Evolutionary conservation across 1,140 invertebrate genomes (phyloP), one percentile per base, ranked within the genome.

Genomic region (Pemphigus obesinymphae): DNA sequence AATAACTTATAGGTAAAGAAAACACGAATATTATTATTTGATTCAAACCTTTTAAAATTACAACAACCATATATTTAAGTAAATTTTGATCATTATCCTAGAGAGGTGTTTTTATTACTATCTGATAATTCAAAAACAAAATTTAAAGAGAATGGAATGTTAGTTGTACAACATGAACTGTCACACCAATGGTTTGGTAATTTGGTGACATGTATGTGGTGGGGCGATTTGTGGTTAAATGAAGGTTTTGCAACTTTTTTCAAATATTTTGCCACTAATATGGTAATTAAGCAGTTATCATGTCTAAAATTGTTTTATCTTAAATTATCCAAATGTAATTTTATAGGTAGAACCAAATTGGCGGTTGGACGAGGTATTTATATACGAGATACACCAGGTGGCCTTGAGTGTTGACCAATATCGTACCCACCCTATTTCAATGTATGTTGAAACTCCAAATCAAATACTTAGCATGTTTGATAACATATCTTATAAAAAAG

Each of bases 401-500:
- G 89, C 89, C 2, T 86, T 91, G 66, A 83, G 85, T 17, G 82
- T 87, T 55, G 91, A 91, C 84, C 84, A 82, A 61, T 72, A 4
- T 1, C 63, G 53, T 7, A 63, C 95, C 1, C 97, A 98, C 88
- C 95, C 95, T 23, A 95, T 98, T 83, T 96, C 94, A 0, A 90
- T 96, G 1, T 90, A 92, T 83, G 96, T 98, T 1, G 89, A 90
- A 1, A 92, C 97, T 87, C 95, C 96, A 0, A 93, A 95, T 84
- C 95, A 98, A 87, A 97, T 98, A 11, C 93, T 91, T 83, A 93
- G 97, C 86, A 95, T 98, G 82, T 98, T 98, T 86, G 96, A 99
- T 86, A 89, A 90, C 68, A 98, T 98, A 83, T 97, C 95, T 0
- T 98, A 98, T 85, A 91, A 89, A 45, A 97, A 97, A 92, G 95